phyloP scores from a whole-genome alignment of 1,140 invertebrate genomes.

The Glomeris maerens region DNA sequence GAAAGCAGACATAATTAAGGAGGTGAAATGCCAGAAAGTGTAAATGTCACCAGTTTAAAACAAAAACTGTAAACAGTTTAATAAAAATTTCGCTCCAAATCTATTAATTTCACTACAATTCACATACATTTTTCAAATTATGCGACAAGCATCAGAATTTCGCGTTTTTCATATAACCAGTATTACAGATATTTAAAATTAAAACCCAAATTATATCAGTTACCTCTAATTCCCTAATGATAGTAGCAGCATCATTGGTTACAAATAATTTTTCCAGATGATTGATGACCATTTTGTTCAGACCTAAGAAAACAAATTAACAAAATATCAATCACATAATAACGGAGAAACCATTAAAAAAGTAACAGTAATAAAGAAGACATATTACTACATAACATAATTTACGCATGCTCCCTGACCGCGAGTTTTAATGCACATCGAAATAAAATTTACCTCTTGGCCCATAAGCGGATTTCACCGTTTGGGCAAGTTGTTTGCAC shows the following conservation, averaged over 20 bases:
- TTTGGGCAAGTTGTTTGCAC: slow-evolving; percentile 86
- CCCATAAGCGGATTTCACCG: slow-evolving; percentile 86
- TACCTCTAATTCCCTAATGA: slow-evolving; percentile 83
- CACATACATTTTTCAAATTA: too few relatives aligned
- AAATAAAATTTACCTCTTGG: slow-evolving; percentile 45
- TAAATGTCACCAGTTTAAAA: neutral
- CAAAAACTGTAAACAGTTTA: too few relatives aligned
- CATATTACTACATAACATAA: neutral
- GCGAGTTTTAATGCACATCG: too few relatives aligned
- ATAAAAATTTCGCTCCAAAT: too few relatives aligned
- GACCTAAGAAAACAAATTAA: slow-evolving; percentile 45
- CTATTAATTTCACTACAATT: too few relatives aligned
- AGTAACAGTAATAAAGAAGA: neutral
- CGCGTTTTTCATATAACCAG: too few relatives aligned
- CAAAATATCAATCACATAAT: neutral
- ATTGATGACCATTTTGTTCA: slow-evolving; percentile 99
- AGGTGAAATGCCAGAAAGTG: neutral
- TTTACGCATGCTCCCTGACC: too few relatives aligned
- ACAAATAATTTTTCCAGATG: slow-evolving; percentile 97
- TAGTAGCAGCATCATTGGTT: slow-evolving; percentile 97
- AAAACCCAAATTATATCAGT: slow-evolving; percentile 13
- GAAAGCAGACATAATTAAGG: too few relatives aligned
- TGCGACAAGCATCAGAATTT: too few relatives aligned
- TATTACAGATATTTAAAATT: slow-evolving; percentile 1
- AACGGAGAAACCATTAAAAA: neutral